Conservation (phyloP, 2,888 invertebrate genomes). For the Microdon myrmicae region DNA sequence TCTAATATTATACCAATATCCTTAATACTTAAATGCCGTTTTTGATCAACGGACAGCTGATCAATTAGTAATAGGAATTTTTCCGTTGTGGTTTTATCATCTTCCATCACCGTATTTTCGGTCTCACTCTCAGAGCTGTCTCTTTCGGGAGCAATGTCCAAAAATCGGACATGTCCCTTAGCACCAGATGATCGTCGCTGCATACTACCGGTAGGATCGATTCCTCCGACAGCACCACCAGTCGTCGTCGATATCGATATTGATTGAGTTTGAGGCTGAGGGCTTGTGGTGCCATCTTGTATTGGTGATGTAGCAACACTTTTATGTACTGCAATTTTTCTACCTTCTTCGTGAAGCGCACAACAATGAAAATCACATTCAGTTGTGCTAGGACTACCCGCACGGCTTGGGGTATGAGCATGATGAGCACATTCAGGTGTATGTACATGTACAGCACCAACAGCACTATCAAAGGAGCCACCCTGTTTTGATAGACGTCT, state of each 20-base stretch:
- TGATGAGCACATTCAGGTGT: slow-evolving; percentile 82
- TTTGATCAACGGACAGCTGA: slow-evolving; percentile 91
- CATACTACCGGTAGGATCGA: slow-evolving; percentile 67
- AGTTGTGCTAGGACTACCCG: slow-evolving; percentile 74
- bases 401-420: slow-evolving; percentile 76
- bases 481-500: slow-evolving; percentile 72
- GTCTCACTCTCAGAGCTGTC: slow-evolving; percentile 94
- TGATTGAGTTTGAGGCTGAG: slow-evolving; percentile 71
- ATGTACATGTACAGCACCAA: slow-evolving; percentile 78
- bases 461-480: slow-evolving; percentile 76
- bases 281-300: slow-evolving; percentile 79
- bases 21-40: slow-evolving; percentile 90
- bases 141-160: slow-evolving; percentile 80
- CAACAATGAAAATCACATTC: slow-evolving; percentile 97
- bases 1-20: slow-evolving; percentile 95
- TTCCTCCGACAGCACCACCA: slow-evolving; percentile 57
- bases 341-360: slow-evolving; percentile 91
- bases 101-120: slow-evolving; percentile 92
- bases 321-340: slow-evolving; percentile 91
- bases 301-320: slow-evolving; percentile 93
- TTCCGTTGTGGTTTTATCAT: slow-evolving; percentile 88
- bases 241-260: slow-evolving; percentile 63
- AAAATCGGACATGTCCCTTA: slow-evolving; percentile 85
- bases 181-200: slow-evolving; percentile 68
- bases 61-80: slow-evolving; percentile 93